Evolutionary conservation across 2,888 invertebrate genomes (phyloP), one percentile per base, ranked within the genome.

Genomic region (Lepas anatifera): DNA sequence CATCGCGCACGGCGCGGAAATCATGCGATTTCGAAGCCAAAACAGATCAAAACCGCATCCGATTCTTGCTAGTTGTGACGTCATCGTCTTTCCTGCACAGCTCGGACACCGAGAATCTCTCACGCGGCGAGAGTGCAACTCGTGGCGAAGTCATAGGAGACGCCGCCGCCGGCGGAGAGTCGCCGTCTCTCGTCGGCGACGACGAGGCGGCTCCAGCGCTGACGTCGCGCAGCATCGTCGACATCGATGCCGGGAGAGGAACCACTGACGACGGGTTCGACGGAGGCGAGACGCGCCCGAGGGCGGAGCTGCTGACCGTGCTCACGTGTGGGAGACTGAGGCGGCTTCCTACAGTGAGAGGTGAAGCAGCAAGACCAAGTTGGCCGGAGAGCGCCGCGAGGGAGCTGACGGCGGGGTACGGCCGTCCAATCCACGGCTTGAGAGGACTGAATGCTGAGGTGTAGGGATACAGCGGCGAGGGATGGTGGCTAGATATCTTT

Each of bases 381-480:
- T 41, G 41, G 41, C 41, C 64, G 25, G 32, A n/a, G 1, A 39
- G 37, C 64, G 64, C 64, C 25, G 64, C 64, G 25, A 64, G 64
- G 10, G 37, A 39, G 25, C n/a, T 39, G 37, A 25, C 37, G 58
- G 32, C 32, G 2, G 64, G 25, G 64, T 64, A 39, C 39, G 64
- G 64, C 25, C 37, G 37, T n/a, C 37, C 37, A 37, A 64, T 25
- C 64, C 64, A 64, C 64, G 64, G 64, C 64, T 64, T 64, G 25
- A 64, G 64, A 6, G 64, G 64, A 25, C 37, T 39, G 39, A 64
- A 64, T n/a, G 64, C 64, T 16, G 64, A 64, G 10, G 64, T 16
- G 64, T 64, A 64, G 25, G 64, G 64, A 39, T 89, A 89, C 72
- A 89, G 81, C 27, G 89, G 81, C n/a, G n/a, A n/a, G 18, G 87